These are phyloP conservation scores for Malurus splendens DNA, from an alignment of 2,797 vertebrate species.

Conservation along the genomic window DNA sequence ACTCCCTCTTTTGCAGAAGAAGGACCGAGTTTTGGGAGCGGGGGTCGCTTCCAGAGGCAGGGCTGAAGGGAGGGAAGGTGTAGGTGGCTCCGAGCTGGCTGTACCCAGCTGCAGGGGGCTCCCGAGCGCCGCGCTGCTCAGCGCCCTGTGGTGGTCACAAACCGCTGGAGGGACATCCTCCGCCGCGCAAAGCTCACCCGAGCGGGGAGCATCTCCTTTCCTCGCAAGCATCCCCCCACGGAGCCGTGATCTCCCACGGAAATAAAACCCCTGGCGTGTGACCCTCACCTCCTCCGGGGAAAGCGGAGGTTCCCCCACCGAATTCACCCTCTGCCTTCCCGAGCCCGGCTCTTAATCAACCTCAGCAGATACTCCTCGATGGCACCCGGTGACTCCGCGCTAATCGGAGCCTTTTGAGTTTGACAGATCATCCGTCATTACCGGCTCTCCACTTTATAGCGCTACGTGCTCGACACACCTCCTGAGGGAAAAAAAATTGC, in stretches of 20 bases:
- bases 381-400: not conserved
- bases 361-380: not conserved
- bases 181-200: not conserved
- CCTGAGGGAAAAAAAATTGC: not conserved
- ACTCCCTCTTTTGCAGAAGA: accelerated
- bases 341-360: not conserved
- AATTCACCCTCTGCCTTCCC: not conserved
- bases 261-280: not conserved
- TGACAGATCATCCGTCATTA: slow-evolving; percentile 43
- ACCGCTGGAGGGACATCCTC: not conserved
- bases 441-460: not conserved
- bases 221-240: accelerated
- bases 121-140: not conserved
- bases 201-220: not conserved
- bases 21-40: no score
- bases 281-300: not conserved
- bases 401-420: slow-evolving; percentile 48
- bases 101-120: slow-evolving; percentile 19
- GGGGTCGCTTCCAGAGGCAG: not conserved
- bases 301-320: not conserved
- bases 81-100: not conserved
- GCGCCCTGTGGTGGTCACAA: accelerated
- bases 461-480: slow-evolving; percentile 3
- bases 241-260: not conserved
- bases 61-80: not conserved